Base-by-base conservation (phyloP, 2,888 invertebrate species). In the Apotomis capreana region DNA sequence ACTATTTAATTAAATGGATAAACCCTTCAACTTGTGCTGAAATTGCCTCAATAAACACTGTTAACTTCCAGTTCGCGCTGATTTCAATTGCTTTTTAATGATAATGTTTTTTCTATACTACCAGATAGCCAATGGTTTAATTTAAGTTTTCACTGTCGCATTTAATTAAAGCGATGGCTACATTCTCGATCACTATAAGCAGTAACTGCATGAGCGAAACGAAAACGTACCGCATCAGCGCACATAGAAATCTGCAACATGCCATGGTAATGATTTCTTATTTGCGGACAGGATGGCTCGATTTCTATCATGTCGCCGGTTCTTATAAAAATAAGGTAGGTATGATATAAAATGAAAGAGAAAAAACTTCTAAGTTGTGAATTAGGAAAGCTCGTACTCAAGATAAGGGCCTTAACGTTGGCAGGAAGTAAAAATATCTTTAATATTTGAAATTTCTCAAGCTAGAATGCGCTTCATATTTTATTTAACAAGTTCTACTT, bases 181-280 rank as follows among this genome's bases (percentile, higher is more conserved):
- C 46, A 57, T 58, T 58, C 49, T 68, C 61, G 72, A 75, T 76
- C 83, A 82, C 74, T 74, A 75, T 81, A 81, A 81, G 68, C 68
- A 68, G 44, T 68, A 81, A 79, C 78, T 78, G 75, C 78, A 80
- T 80, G 83, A 84, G 86, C 84, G 86, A 87, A 88, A 87, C 83
- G 81, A 80, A 81, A 84, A 83, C 87, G 83, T 80, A 84, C 82
- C 87, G 89, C 89, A 83, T 86, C 84, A 87, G 80, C 82, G 88
- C 82, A 78, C 83, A 63, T 69, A 73, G 86, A 88, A 88, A 87
- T 84, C 83, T 81, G 78, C 76, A 79, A 81, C 79, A 79, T 80
- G 79, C 78, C 78, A 79, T 68, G 63, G 72, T 68, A 62, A 68
- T 68, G 62, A 72, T 72, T 72, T 72, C 72, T 68, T 52, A 68